Conservation (phyloP, 2,888 invertebrate species). For the Eupeodes luniger region DNA sequence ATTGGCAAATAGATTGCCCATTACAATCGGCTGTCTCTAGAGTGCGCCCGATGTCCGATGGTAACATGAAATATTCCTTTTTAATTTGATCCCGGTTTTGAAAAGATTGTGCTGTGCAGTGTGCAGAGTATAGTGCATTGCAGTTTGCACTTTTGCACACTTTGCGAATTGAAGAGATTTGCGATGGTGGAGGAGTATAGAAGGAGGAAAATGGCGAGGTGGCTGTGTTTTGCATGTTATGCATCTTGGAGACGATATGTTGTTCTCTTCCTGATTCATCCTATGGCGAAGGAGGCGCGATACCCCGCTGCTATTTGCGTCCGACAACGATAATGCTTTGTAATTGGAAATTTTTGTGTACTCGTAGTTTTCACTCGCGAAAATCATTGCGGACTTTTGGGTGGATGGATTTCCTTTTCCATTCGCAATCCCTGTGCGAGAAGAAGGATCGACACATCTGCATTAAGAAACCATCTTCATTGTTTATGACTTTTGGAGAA, state of each 20-base stretch:
- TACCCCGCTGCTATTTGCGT: background rate
- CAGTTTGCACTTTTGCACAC: background rate
- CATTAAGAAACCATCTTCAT: slow-evolving; percentile 51
- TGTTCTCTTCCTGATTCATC: slow-evolving; percentile 65
- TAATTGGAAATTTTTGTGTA: slow-evolving; percentile 58
- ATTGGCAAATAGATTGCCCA: slow-evolving; percentile 71
- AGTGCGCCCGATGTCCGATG: slow-evolving; percentile 62
- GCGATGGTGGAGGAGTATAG: background rate
- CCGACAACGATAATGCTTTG: slow-evolving; percentile 21
- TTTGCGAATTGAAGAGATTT: background rate
- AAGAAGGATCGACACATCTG: slow-evolving; percentile 65
- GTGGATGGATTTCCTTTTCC: slow-evolving; percentile 13
- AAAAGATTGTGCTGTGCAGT: background rate
- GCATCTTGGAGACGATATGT: slow-evolving; percentile 48
- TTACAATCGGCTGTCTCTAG: slow-evolving; percentile 72
- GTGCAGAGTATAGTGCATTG: background rate
- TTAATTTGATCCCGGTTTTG: slow-evolving; percentile 70
- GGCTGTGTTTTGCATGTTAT: slow-evolving; percentile 3
- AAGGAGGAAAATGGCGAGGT: background rate
- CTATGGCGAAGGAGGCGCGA: background rate
- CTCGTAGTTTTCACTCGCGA: slow-evolving; percentile 17
- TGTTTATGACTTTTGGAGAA: slow-evolving; percentile 61
- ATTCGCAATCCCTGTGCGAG: background rate
- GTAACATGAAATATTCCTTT: slow-evolving; percentile 74
- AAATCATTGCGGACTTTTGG: slow-evolving; percentile 39